These are phyloP conservation scores for Conus canariensis DNA, from an alignment of 2,888 invertebrate genomes.

Conservation along the genomic window DNA sequence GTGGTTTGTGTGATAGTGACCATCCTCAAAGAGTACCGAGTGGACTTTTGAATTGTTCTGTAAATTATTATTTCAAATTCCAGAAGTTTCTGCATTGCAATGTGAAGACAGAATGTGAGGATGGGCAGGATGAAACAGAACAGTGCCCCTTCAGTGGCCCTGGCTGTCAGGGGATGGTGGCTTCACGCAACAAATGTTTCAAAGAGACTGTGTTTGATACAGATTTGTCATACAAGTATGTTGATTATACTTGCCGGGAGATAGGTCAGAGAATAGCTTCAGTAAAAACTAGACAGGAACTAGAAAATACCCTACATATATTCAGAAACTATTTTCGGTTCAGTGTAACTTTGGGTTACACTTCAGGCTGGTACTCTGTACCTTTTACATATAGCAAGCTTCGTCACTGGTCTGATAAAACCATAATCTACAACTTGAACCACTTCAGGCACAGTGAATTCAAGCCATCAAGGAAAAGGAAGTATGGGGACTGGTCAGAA, in stretches of 20 bases:
- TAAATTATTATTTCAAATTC: background rate
- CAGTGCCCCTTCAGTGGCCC: background rate
- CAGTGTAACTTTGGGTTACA: background rate
- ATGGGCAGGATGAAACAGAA: constrained; percentile 14
- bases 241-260: background rate
- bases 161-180: background rate
- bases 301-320: background rate
- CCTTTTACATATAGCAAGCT: background rate
- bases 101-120: background rate
- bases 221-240: background rate
- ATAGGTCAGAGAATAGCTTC: background rate
- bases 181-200: background rate
- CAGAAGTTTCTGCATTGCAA: background rate
- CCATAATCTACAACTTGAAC: background rate
- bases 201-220: too few relatives aligned
- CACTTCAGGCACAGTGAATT: background rate
- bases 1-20: background rate
- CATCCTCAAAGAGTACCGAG: background rate
- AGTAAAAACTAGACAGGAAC: background rate
- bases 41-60: constrained; percentile 18
- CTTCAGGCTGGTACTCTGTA: background rate
- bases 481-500: too few relatives aligned
- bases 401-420: background rate
- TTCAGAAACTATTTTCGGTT: background rate
- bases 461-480: too few relatives aligned